Evolutionary conservation across 1,140 invertebrate genomes (phyloP), one percentile per base, ranked within the genome.

Genomic region (Bombus vancouverensis): DNA sequence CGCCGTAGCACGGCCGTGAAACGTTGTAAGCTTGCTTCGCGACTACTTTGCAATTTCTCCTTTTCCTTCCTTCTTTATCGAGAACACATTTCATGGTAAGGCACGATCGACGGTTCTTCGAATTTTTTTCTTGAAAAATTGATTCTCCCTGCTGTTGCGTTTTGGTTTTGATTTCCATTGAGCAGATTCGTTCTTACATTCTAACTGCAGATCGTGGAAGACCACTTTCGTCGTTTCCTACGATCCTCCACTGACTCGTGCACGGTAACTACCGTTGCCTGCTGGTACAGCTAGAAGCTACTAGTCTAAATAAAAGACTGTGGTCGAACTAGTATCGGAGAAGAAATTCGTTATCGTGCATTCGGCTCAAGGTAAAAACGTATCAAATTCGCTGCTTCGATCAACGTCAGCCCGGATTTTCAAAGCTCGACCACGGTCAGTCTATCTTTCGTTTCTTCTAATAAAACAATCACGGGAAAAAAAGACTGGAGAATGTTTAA

Each of bases 81-180:
- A 39, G 34, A 76, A 37, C 74, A 59, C 53, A 18, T 18, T n/a
- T 59, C 53, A n/a, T 57, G 8, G 15, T 59, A 76, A 76, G 74
- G 47, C 74, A 76, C 74, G 34, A 34, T 39, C 34, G 10, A 77
- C 2, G 22, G n/a, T 28, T 74, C n/a, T 9, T 22, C n/a, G 34
- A 18, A 77, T 12, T 39, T 37, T 34, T 28, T 10, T 3, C 13
- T 77, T 62, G 6, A 62, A n/a, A 73, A 39, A 47, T n/a, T 44
- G 71, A 12, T 13, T 66, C 28, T 39, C n/a, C 76, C 37, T 59
- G 18, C 47, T 44, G n/a, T 59, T 44, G n/a, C 37, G 53, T 42
- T 70, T 73, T 79, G 47, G 66, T 72, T 84, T 75, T 66, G 71
- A 81, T 85, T 75, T 70, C 62, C 18, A 42, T 85, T 81, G 79